These are phyloP conservation scores for Torymus texanus DNA, from an alignment of 2,888 invertebrate species.

Conservation along the genomic window DNA sequence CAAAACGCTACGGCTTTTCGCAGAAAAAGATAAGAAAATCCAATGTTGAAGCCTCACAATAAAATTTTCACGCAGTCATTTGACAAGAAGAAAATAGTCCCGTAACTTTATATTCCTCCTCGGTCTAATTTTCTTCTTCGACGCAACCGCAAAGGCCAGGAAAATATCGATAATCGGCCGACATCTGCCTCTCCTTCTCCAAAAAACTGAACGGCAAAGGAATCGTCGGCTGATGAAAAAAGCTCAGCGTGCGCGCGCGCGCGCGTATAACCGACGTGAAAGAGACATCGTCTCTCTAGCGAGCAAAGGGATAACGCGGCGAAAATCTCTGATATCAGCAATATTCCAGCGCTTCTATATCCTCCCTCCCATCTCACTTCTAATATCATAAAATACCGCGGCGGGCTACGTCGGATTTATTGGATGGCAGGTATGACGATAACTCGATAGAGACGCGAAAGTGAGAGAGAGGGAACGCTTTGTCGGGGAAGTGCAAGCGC, in stretches of 20 bases:
- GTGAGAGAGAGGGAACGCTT: slow-evolving; percentile 49
- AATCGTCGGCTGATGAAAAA: slow-evolving; percentile 8
- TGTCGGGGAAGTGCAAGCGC: slow-evolving; percentile 46
- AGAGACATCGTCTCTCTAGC: background rate
- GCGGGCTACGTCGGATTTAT: slow-evolving; percentile 64
- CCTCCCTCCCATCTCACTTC: background rate
- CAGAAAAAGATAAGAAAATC: background rate
- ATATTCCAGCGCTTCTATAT: background rate
- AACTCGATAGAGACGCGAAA: slow-evolving; percentile 64
- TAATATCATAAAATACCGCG: slow-evolving; percentile 59
- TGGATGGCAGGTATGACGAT: slow-evolving; percentile 68
- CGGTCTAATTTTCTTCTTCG: background rate
- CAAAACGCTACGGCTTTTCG: background rate
- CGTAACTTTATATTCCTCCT: slow-evolving; percentile 22
- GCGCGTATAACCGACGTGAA: slow-evolving; percentile 19
- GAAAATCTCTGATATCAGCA: slow-evolving; percentile 42
- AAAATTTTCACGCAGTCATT: slow-evolving; percentile 32
- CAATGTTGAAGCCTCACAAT: slow-evolving; percentile 2
- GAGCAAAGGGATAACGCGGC: background rate
- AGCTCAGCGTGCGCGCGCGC: background rate
- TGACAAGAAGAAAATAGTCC: slow-evolving; percentile 20
- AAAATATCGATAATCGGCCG: slow-evolving; percentile 14
- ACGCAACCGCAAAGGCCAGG: background rate
- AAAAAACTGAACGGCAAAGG: background rate
- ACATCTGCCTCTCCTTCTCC: too few relatives aligned